These are phyloP conservation scores for Halcyon senegalensis DNA, from an alignment of 2,113 vertebrate genomes.

Conservation along the genomic window DNA sequence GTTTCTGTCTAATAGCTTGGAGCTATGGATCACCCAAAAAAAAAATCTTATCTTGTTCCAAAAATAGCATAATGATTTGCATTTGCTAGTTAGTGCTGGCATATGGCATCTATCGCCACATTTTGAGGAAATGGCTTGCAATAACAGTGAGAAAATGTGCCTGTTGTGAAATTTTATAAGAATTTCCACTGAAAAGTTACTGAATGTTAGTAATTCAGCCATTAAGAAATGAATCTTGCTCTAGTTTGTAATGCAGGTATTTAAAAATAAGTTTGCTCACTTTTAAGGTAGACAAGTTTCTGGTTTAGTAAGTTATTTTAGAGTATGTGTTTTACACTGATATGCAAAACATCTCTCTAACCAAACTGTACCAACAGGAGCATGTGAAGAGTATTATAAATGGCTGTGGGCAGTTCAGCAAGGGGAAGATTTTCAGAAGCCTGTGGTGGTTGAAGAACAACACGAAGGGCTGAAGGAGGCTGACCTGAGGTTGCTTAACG, in stretches of 20 bases:
- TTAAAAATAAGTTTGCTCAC: not conserved
- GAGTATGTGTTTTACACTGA: not conserved
- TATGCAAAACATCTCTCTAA: not conserved
- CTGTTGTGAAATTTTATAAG: not conserved
- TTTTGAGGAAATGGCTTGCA: not conserved
- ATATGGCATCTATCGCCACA: not conserved
- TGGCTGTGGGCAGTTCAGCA: not conserved
- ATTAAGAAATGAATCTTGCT: not conserved
- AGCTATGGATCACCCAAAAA: not conserved
- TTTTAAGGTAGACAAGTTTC: not conserved
- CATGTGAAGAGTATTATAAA: not conserved
- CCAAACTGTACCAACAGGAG: not conserved
- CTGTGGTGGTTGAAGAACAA: not conserved
- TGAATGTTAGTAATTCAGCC: not conserved
- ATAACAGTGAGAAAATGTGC: not conserved
- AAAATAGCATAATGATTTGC: constrained; percentile 17
- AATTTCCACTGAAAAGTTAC: not conserved
- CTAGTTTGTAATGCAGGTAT: not conserved
- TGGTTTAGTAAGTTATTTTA: not conserved
- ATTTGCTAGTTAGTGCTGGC: not conserved
- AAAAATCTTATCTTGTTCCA: constrained; percentile 23
- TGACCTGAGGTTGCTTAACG: not conserved
- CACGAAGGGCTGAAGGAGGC: not conserved
- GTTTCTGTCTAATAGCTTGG: not conserved
- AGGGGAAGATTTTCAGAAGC: not conserved